phyloP scores from a whole-genome alignment of 2,113 vertebrate genomes.

The Serilophus lunatus region DNA sequence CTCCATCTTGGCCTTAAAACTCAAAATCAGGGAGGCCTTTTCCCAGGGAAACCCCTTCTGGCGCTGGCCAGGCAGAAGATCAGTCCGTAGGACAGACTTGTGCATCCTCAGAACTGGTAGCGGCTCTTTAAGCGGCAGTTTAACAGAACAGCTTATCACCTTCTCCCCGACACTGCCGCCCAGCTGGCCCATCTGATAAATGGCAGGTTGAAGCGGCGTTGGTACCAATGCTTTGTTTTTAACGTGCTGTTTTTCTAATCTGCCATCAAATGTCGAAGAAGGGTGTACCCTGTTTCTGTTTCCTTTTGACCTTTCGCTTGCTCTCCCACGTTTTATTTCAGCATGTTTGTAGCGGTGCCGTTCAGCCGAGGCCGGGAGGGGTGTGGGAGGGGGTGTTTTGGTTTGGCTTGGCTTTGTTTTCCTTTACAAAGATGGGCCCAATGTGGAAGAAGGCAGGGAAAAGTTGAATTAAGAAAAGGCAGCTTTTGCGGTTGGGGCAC shows the following conservation, averaged over 20 bases:
- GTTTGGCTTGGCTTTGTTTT: not conserved
- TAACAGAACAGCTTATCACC: not conserved
- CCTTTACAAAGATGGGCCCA: not conserved
- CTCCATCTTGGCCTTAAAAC: not conserved
- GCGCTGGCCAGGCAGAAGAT: not conserved
- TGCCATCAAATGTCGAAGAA: not conserved
- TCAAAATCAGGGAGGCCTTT: not conserved
- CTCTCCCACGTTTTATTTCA: not conserved
- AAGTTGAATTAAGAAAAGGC: not conserved
- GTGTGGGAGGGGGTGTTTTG: not conserved
- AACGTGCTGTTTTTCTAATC: not conserved
- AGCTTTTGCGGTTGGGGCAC: not conserved
- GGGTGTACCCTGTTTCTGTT: not conserved
- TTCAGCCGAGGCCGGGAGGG: not conserved
- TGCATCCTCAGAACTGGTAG: not conserved
- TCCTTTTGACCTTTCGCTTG: not conserved
- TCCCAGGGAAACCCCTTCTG: not conserved
- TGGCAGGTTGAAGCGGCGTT: not conserved
- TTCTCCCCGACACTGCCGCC: not conserved
- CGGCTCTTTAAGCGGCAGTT: accelerated
- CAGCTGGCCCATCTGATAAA: not conserved
- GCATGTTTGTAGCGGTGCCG: not conserved
- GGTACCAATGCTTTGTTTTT: not conserved
- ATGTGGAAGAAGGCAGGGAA: not conserved
- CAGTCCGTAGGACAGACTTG: accelerated